Evolutionary conservation across 2,113 vertebrate species (phyloP).

Genomic region (Tauraco erythrolophus): DNA sequence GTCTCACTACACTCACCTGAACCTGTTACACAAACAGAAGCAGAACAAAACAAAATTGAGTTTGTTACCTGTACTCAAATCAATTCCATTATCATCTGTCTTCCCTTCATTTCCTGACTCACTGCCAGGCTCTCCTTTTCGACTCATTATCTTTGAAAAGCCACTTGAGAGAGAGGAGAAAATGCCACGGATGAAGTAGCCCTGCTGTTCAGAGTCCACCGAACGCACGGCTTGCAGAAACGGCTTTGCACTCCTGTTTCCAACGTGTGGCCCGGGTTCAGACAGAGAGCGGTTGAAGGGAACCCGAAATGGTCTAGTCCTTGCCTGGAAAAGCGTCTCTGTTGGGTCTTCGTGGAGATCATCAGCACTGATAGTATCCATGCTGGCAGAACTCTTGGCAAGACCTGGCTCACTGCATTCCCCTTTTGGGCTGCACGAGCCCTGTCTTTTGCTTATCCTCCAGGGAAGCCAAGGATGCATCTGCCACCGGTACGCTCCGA

Average conservation of each 20-base stretch:
- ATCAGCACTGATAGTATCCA: not conserved
- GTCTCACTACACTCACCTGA: not conserved
- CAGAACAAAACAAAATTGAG: not conserved
- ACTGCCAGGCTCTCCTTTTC: conserved; percentile 63
- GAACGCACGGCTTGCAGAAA: conserved; percentile 2
- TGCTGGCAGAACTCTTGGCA: not conserved
- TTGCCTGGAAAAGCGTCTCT: not conserved
- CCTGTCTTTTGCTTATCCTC: conserved; percentile 39
- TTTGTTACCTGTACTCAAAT: conserved; percentile 46
- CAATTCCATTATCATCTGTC: not conserved
- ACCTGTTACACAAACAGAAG: not conserved
- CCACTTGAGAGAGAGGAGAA: conserved; percentile 78
- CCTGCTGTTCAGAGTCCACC: conserved; percentile 52
- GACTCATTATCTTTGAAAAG: conserved; percentile 70
- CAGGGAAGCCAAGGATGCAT: conserved; percentile 51
- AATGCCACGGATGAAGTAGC: conserved; percentile 62
- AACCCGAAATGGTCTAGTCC: not conserved
- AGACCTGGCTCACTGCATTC: not conserved
- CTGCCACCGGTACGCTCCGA: conserved; percentile 66
- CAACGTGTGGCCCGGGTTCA: conserved; percentile 43
- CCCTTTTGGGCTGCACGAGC: not conserved
- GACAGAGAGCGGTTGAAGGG: conserved; percentile 79
- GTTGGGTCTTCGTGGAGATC: not conserved
- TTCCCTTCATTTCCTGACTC: conserved; percentile 44
- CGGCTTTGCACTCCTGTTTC: not conserved